Evolutionary conservation across 2,888 invertebrate genomes (phyloP), one percentile per base, ranked within the genome.

Genomic region (Apomyelois bistriatella): DNA sequence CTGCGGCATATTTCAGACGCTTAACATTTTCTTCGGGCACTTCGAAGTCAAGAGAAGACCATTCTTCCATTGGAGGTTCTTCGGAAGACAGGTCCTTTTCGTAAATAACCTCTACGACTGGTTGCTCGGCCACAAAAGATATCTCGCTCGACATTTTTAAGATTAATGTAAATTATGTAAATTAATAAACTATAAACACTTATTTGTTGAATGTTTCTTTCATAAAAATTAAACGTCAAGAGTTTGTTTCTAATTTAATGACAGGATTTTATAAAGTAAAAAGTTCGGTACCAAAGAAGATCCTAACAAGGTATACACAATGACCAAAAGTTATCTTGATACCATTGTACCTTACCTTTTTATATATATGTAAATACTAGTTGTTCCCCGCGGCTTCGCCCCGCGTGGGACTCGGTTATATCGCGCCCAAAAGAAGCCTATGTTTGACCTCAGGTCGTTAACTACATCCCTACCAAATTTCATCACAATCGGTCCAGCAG

Each of bases 61-160:
- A 75, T 57, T 72, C 65, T 17, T 66, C 66, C 53, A 64, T 55
- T 0, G 74, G 68, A 12, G 69, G 66, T 0, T 75, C 76, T 22
- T 68, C 70, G 1, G 72, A 72, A 2, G 70, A 70, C 1, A 61
- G 32, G 0, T 47, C 53, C 15, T 50, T 40, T 15, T 53, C 50
- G 13, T 43, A 55, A 1, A 55, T 22, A 9, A 47, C 41, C 40
- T 55, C 46, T 0, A 55, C 30, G 32, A 32, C 30, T 15, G 46
- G 32, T 8, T 7, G 1, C 10, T 46, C 30, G 2, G 3, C 5
- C 4, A 8, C 30, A 1, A 35, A 15, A 1, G 15, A 16, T 10
- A 1, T 46, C 5, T 32, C 10, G 46, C 46, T 46, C 9, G 46
- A 46, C 32, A 46, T 46, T 32, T 30, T 32, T 32, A 9, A 9